Evolutionary conservation across 1,140 invertebrate species (phyloP).

Genomic region (Epicauta chinensis): DNA sequence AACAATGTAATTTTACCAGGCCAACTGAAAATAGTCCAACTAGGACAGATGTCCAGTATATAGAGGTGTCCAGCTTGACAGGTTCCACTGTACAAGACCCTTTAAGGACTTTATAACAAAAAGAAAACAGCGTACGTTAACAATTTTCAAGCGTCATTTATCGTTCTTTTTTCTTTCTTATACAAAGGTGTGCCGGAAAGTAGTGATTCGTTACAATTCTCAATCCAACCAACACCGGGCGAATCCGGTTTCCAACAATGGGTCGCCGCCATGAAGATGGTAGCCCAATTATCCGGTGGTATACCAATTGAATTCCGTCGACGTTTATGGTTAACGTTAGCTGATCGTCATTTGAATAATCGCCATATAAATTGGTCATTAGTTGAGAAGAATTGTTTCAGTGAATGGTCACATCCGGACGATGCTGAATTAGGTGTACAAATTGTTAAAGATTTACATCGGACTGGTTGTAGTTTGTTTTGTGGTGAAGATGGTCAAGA

Average conservation of each 20-base stretch:
- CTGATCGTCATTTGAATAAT: conserved; percentile 79
- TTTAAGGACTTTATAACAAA: no score
- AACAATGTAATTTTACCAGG: no score
- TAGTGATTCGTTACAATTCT: conserved; percentile 47
- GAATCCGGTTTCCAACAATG: conserved; percentile 83
- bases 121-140: no score
- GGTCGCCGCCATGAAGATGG: conserved; percentile 95
- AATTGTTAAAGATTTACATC: conserved; percentile 94
- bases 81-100: no score
- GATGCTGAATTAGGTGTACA: conserved; percentile 94
- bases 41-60: no score
- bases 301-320: conserved; percentile 83
- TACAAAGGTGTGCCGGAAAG: no score
- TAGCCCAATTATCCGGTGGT: conserved; percentile 84
- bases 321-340: conserved; percentile 83
- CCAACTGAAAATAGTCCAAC: no score
- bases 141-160: no score
- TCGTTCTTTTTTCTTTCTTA: no score
- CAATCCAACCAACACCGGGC: conserved; percentile 54
- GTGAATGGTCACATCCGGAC: conserved; percentile 85
- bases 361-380: conserved; percentile 71
- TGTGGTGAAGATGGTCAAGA: conserved; percentile 84
- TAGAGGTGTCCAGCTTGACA: no score
- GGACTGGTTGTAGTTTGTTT: conserved; percentile 92
- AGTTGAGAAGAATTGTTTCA: conserved; percentile 82